Conservation (phyloP, 2,113 vertebrate genomes). For the Malurus melanocephalus region DNA sequence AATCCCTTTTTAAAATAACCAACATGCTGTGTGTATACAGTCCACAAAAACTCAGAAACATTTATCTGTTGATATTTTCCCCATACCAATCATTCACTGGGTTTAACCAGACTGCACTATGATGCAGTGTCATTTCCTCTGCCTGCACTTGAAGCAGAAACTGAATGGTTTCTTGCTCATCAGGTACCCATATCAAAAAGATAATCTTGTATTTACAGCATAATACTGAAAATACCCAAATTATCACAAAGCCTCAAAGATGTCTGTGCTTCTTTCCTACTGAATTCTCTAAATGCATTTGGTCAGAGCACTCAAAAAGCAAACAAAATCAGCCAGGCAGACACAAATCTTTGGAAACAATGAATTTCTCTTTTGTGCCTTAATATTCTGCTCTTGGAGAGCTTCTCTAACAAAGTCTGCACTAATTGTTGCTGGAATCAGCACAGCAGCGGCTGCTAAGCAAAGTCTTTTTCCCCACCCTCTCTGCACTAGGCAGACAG, state of each 20-base stretch:
- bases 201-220: neutral
- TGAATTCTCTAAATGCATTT: neutral
- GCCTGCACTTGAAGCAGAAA: neutral
- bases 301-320: neutral
- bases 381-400: slow-evolving; percentile 16
- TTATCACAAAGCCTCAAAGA: neutral
- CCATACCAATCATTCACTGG: neutral
- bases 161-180: neutral
- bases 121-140: neutral
- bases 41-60: neutral
- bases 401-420: neutral
- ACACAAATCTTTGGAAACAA: neutral
- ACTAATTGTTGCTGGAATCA: slow-evolving; percentile 4
- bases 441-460: neutral
- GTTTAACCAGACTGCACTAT: neutral
- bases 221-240: neutral
- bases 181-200: neutral
- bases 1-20: neutral
- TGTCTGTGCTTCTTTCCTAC: neutral
- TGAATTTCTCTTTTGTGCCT: neutral
- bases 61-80: neutral
- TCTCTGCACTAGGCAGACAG: slow-evolving; percentile 50
- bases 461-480: slow-evolving; percentile 14
- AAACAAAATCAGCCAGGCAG: neutral
- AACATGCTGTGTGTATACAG: neutral